These are phyloP conservation scores for Rotaria macrura DNA, from an alignment of 2,888 invertebrate species.

Conservation along the genomic window DNA sequence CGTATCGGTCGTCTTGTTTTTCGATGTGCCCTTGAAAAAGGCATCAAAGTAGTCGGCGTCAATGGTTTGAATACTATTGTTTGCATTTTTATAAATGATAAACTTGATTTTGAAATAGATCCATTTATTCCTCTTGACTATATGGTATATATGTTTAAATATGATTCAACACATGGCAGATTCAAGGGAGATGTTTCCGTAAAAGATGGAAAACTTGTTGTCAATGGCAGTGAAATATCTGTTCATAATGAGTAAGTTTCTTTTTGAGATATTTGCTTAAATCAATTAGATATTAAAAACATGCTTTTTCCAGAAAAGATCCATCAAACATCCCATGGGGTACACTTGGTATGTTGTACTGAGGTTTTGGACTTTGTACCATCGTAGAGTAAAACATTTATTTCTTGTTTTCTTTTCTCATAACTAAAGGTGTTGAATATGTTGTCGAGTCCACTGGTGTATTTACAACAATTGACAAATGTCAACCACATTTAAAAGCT, in stretches of 20 bases:
- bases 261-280: too few relatives aligned
- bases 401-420: too few relatives aligned
- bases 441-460: slow-evolving; percentile 95
- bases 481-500: slow-evolving; percentile 71
- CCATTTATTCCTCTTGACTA: slow-evolving; percentile 32
- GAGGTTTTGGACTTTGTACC: too few relatives aligned
- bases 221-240: slow-evolving; percentile 66
- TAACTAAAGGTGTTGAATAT: slow-evolving; percentile 75
- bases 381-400: too few relatives aligned
- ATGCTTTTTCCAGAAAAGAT: slow-evolving; percentile 49
- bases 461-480: slow-evolving; percentile 85
- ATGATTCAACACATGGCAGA: slow-evolving; percentile 92
- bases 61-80: neutral
- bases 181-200: slow-evolving; percentile 76
- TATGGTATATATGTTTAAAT: slow-evolving; percentile 79
- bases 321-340: slow-evolving; percentile 74
- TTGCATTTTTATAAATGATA: too few relatives aligned
- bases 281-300: neutral
- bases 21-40: slow-evolving; percentile 61
- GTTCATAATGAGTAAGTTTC: slow-evolving; percentile 64
- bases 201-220: slow-evolving; percentile 66
- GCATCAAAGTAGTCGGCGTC: slow-evolving; percentile 27
- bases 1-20: slow-evolving; percentile 83
- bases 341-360: slow-evolving; percentile 38
- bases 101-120: neutral